Conservation (phyloP, 2,797 vertebrate genomes). For the Pseudomugil tenellus region DNA sequence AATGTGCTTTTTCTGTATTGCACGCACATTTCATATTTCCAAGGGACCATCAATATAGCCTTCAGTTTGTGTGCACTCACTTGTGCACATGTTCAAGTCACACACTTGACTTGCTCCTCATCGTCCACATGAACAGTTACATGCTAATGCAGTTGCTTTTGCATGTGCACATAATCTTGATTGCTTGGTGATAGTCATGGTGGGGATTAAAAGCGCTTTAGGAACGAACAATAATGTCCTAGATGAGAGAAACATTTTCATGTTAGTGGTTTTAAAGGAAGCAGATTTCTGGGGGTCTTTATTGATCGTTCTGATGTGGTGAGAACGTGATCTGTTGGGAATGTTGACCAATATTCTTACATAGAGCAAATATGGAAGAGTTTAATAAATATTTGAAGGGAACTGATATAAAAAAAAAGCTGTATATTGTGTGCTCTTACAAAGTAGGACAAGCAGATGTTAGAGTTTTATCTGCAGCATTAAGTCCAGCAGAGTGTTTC, state of each 20-base stretch:
- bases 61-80: constrained; percentile 13
- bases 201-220: constrained; percentile 59
- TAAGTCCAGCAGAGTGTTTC: constrained; percentile 76
- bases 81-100: constrained; percentile 11
- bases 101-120: constrained; percentile 31
- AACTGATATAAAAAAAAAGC: constrained; percentile 55
- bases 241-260: constrained; percentile 38
- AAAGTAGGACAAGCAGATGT: constrained; percentile 84
- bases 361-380: constrained; percentile 15
- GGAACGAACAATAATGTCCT: constrained; percentile 48
- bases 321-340: constrained; percentile 28
- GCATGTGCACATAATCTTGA: constrained; percentile 23
- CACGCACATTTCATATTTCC: constrained; percentile 37
- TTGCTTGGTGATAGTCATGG: constrained; percentile 38
- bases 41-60: neutral
- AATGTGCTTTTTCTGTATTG: constrained; percentile 21
- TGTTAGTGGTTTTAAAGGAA: constrained; percentile 33
- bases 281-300: constrained; percentile 23
- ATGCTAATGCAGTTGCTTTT: constrained; percentile 14
- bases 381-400: constrained; percentile 29
- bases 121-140: constrained; percentile 28
- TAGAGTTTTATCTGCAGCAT: constrained; percentile 76
- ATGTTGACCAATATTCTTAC: constrained; percentile 34
- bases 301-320: neutral
- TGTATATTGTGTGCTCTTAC: constrained; percentile 61